Percentiles rank a stretch among this genome's conserved stretches.
Evolutionary conservation across 1,140 invertebrate genomes (phyloP).

Genomic region (Drosophila fuyamai): DNA sequence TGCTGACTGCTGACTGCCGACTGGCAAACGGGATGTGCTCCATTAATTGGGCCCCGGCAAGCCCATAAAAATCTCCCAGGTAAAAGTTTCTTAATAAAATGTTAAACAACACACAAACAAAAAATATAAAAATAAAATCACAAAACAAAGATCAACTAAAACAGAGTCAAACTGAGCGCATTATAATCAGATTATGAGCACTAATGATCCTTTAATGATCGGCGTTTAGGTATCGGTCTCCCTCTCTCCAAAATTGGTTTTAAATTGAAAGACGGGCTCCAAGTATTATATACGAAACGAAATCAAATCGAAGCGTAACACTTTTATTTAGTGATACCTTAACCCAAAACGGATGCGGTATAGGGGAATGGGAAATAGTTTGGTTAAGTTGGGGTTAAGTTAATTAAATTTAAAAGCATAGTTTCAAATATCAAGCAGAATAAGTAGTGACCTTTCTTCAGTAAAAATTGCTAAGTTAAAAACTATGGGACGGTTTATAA

Average conservation of each 20-base stretch:
- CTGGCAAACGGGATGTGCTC: slow-evolving; percentile 75
- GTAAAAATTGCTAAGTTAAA: no score
- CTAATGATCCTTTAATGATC: slow-evolving; percentile 84
- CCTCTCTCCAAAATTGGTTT: slow-evolving; percentile 66
- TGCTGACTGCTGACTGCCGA: neutral
- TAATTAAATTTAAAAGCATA: no score
- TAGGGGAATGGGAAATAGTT: neutral
- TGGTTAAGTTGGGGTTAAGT: neutral
- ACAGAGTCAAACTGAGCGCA: slow-evolving; percentile 75
- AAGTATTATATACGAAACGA: slow-evolving; percentile 48
- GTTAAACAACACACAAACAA: slow-evolving; percentile 57
- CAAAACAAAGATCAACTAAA: slow-evolving; percentile 50
- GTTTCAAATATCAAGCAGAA: no score
- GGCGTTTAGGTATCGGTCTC: slow-evolving; percentile 68
- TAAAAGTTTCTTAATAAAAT: slow-evolving; percentile 80
- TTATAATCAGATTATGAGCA: slow-evolving; percentile 84
- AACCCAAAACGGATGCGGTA: neutral
- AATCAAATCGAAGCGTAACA: slow-evolving; percentile 67
- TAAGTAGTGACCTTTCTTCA: no score
- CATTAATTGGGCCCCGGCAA: slow-evolving; percentile 69
- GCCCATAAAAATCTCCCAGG: slow-evolving; percentile 59
- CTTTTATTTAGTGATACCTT: slow-evolving; percentile 23
- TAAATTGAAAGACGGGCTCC: slow-evolving; percentile 67
- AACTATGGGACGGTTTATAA: no score
- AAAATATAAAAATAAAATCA: slow-evolving; percentile 22